Conservation (phyloP, 2,888 invertebrate genomes). For the Ochropacha duplaris region DNA sequence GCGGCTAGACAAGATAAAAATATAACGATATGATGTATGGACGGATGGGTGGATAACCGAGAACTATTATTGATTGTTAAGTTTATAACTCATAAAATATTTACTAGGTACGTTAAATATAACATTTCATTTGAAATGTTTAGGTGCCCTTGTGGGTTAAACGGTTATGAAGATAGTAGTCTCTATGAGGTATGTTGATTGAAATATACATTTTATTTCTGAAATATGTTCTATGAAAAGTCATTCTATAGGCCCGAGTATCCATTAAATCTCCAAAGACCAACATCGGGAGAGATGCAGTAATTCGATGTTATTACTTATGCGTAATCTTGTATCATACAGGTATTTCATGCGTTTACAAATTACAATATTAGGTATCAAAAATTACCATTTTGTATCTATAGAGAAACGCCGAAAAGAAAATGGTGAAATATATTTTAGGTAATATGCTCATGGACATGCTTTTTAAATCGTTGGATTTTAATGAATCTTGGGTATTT, state of each 20-base stretch:
- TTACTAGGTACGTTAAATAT: conserved; percentile 5
- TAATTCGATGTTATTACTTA: too few relatives aligned
- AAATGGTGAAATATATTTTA: too few relatives aligned
- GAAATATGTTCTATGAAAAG: too few relatives aligned
- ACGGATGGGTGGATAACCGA: background rate
- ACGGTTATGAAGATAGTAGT: background rate
- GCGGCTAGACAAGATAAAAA: background rate
- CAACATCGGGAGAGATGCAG: background rate
- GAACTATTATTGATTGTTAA: background rate
- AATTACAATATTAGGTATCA: too few relatives aligned
- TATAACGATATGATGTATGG: background rate
- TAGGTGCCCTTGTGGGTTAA: background rate
- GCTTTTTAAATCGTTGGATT: too few relatives aligned
- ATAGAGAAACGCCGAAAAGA: too few relatives aligned
- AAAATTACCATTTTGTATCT: too few relatives aligned
- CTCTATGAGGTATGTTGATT: background rate
- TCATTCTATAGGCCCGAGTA: too few relatives aligned
- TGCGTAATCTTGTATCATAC: background rate
- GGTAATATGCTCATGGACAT: too few relatives aligned
- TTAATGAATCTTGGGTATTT: too few relatives aligned
- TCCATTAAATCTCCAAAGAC: background rate
- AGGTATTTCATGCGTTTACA: too few relatives aligned
- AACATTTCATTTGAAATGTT: background rate
- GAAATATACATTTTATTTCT: background rate
- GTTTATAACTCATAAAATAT: conserved; percentile 2